Base-by-base conservation (phyloP, 2,888 invertebrate species). In the Coleophora flavipennella region DNA sequence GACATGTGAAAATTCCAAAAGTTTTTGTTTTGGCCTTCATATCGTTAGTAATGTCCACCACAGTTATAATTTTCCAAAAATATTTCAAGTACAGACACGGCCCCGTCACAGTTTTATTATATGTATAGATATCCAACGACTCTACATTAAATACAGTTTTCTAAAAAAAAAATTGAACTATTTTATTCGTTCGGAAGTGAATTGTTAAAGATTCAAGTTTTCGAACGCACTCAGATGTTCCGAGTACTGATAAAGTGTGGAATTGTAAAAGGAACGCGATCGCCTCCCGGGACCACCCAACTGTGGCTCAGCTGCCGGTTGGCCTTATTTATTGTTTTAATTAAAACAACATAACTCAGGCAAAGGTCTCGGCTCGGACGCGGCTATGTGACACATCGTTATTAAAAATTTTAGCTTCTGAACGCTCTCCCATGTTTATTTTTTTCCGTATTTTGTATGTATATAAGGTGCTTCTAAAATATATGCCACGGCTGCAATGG, bases 341-440 rank as follows among this genome's bases (percentile, higher is more conserved):
- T 83, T 83, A 81, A 79, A 74, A 72, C 73, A 68, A 70, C 77
- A 77, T 80, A 81, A 78, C 66, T 73, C 71, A 65, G 57, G 3
- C 20, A 20, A 20, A 20, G 20, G 20, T 20, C 20, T 20, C 20
- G 20, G 20, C 20, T 20, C 20, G 20, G 20, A 65, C 67, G 70
- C 64, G 65, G 61, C 64, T 65, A 55, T 61, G 59, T 63, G 73
- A 70, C 78, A 75, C 69, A 54, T 64, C 67, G 67, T 75, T 64
- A 69, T 57, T 75, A 67, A 70, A 59, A 61, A 55, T 52, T 57
- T 60, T 59, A 62, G 69, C 70, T 72, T 64, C 70, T 58, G 69
- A 64, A 64, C 49, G 49, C 53, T 50, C 53, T 54, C 50, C 55
- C 39, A 39, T 44, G 41, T 38, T 25, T 12, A 12, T 32, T 11